Evolutionary conservation across 2,113 vertebrate species (phyloP).

Genomic region (Puffinus mauretanicus): DNA sequence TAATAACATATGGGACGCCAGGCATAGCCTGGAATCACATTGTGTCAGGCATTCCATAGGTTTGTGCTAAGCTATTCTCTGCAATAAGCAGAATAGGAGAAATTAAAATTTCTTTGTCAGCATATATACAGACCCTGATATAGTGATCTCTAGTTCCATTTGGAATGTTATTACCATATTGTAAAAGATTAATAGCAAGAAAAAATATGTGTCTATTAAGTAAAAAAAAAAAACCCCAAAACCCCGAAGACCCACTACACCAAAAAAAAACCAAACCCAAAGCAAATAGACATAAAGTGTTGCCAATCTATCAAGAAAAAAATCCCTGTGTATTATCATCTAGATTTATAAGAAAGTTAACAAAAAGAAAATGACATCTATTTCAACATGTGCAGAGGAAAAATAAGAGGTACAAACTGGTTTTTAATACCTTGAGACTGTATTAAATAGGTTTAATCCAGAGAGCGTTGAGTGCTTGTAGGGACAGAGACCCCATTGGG

Average conservation of each 20-base stretch:
- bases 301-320: background rate
- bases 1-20: background rate
- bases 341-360: background rate
- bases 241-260: background rate
- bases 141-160: background rate
- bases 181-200: background rate
- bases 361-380: background rate
- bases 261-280: background rate
- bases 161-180: background rate
- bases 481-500: background rate
- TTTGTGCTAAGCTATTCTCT: background rate
- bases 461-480: rapidly evolving
- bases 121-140: background rate
- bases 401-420: background rate
- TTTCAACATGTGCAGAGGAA: background rate
- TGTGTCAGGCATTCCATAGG: background rate
- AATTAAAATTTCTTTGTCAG: background rate
- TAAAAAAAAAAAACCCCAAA: background rate
- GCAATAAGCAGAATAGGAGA: background rate
- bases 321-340: background rate
- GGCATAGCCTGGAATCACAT: background rate
- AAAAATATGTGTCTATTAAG: background rate
- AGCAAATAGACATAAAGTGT: background rate
- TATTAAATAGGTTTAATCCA: background rate
- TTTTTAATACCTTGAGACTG: background rate